These are phyloP conservation scores for Aurelia aurita DNA, from an alignment of 30 jellyfish, hydroid and myxozoan species.

Conservation along the genomic window DNA sequence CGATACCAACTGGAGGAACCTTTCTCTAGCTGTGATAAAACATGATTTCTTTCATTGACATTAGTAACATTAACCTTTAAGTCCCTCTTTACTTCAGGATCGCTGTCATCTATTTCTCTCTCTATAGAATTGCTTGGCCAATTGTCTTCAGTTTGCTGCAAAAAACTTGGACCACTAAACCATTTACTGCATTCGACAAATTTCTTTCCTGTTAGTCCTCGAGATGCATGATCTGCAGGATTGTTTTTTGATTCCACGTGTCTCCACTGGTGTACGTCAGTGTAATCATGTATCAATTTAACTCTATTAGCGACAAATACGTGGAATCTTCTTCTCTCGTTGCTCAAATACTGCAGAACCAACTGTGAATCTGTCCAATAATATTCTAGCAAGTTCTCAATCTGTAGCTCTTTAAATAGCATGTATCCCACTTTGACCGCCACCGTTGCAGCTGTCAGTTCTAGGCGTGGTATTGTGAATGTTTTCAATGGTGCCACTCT, in stretches of 20 bases:
- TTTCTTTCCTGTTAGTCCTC: conserved; percentile 39
- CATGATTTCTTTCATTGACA: conserved; percentile 21
- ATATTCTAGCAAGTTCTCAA: background rate
- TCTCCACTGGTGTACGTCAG: too few relatives aligned
- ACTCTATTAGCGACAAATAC: too few relatives aligned
- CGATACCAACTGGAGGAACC: conserved; percentile 18
- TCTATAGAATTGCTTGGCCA: background rate
- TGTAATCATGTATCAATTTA: too few relatives aligned
- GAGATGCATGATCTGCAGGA: too few relatives aligned
- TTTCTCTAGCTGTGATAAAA: conserved; percentile 8
- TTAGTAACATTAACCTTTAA: background rate
- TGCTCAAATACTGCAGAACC: conserved; percentile 23
- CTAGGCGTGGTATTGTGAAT: conserved; percentile 21
- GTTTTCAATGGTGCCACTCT: conserved; percentile 37
- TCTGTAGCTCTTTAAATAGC: conserved; percentile 19
- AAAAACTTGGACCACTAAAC: conserved; percentile 30
- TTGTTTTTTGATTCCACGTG: too few relatives aligned
- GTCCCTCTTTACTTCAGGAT: conserved; percentile 30
- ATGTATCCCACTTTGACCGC: conserved; percentile 6
- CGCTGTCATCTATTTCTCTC: conserved; percentile 18
- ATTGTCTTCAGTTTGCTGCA: background rate
- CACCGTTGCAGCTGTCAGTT: conserved; percentile 32
- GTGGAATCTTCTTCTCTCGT: conserved; percentile 43
- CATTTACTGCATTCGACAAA: conserved; percentile 12
- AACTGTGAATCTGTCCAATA: conserved; percentile 44